These are phyloP conservation scores for Adelosebastes latens DNA, from an alignment of 2,797 vertebrate species.

Conservation along the genomic window DNA sequence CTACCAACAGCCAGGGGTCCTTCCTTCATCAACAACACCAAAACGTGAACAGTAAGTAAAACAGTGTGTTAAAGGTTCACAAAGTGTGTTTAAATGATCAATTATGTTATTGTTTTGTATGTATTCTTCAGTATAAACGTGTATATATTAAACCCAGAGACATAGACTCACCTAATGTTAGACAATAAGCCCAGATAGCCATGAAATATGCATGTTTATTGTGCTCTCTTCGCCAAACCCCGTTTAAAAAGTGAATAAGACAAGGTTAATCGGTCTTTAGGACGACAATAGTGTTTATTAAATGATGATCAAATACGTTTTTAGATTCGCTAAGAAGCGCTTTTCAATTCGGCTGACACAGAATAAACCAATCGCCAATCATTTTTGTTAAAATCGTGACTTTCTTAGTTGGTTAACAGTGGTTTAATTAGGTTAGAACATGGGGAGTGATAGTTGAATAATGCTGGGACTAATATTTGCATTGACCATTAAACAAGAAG, in stretches of 20 bases:
- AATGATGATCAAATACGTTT: not conserved
- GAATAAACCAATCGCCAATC: accelerated
- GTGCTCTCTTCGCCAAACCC: not conserved
- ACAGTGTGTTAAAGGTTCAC: accelerated
- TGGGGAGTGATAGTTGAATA: not conserved
- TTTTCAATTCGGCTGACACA: not conserved
- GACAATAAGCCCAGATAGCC: not conserved
- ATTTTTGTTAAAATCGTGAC: not conserved
- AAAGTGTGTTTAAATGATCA: not conserved
- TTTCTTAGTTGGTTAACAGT: not conserved
- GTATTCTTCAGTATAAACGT: accelerated
- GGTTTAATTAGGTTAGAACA: not conserved
- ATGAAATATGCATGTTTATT: not conserved
- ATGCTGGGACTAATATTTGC: not conserved
- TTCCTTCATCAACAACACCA: constrained; percentile 7
- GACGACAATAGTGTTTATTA: accelerated
- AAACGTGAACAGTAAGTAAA: constrained; percentile 19
- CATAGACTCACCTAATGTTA: not conserved
- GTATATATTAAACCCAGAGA: not conserved
- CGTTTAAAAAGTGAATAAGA: not conserved
- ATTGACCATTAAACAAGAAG: not conserved
- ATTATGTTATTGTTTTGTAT: accelerated
- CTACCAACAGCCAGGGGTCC: not conserved
- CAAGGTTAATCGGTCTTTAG: accelerated
- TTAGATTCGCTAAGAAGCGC: accelerated